Evolutionary conservation across 2,113 vertebrate species (phyloP), one percentile per base, ranked within the genome.

Genomic region (Otocyon megalotis): DNA sequence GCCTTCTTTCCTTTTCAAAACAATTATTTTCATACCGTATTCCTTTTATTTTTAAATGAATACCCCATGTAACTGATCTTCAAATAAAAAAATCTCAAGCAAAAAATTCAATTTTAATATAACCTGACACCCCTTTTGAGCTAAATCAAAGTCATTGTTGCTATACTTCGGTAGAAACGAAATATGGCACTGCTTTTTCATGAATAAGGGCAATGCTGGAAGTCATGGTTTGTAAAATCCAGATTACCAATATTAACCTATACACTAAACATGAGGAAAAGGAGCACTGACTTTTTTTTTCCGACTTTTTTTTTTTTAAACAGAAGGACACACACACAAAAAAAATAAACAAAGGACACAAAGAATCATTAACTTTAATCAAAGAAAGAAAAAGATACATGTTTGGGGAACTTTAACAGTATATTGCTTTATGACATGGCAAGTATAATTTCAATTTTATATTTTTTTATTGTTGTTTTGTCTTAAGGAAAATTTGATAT

Each of bases 101-200:
- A n/a, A 96, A 95, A 95, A 88, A 56, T 56, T 90, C 9, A 86
- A 93, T 90, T 96, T 35, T 62, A 53, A 72, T 63, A 65, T 92
- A 96, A 90, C 0, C 8, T 24, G 22, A 72, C 15, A 35, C 28
- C 5, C 22, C 26, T 88, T 94, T 92, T 91, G 10, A 71, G 53
- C 85, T 89, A 95, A 89, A 53, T 93, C 84, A 94, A 95, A 89
- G 43, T 93, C 84, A 94, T 81, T 90, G 17, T 65, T 83, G 48
- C 2, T n/a, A 28, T 76, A 92, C 50, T 54, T 85, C 24, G 62
- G 12, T 69, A 67, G 56, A 91, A 81, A 19, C 20, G 92, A 69
- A 93, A 84, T 53, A 85, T 67, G 30, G 19, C n/a, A 30, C 13
- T 95, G n/a, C 28, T 91, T 96, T 90, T 83, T 82, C 72, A 91